Base-by-base conservation (phyloP, 2,888 invertebrate genomes). In the Antheraea yamamai region DNA sequence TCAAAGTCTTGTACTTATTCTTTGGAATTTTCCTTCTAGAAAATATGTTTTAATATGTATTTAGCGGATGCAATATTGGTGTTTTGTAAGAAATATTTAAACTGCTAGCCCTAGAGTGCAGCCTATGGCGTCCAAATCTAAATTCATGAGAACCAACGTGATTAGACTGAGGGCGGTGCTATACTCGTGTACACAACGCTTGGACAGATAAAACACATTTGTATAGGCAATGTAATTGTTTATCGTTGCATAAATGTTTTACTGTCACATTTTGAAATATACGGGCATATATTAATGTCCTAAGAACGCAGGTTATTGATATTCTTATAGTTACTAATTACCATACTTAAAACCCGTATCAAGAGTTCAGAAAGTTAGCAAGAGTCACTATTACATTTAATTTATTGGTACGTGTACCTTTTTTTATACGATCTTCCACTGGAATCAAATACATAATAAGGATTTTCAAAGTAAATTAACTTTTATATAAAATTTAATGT, bases 91-190 rank as follows among this genome's bases (percentile, higher is more conserved):
- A 70, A 30, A 18, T 12, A n/a, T 70, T 70, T 39, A 3, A n/a
- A 10, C 7, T 8, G 39, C 2, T 39, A 70, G n/a, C 70, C 39
- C 70, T 70, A 12, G 39, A 39, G 39, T 39, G 12, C 14, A 70
- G 39, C 20, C 39, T n/a, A 39, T 70, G 39, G n/a, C 39, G 58
- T 58, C 71, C 81, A 85, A 87, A 89, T 88, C 88, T 88, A 89
- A 89, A 90, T 89, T 89, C 87, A 89, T 89, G 90, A 88, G 87
- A 83, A 84, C 82, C 80, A 79, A 81, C 86, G 85, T 90, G 90
- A 90, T 91, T 91, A 90, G 89, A 87, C 85, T 86, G 82, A 81
- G 82, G 81, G 78, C 83, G 84, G 83, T 74, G 76, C 76, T 52
- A 74, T 82, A 85, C 83, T 80, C 80, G 77, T 78, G 81, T 82